A percentile compares a stretch with the other conserved stretches of the same genome.
Conservation (phyloP, 2,113 vertebrate genomes). For the Sardina pilchardus region DNA sequence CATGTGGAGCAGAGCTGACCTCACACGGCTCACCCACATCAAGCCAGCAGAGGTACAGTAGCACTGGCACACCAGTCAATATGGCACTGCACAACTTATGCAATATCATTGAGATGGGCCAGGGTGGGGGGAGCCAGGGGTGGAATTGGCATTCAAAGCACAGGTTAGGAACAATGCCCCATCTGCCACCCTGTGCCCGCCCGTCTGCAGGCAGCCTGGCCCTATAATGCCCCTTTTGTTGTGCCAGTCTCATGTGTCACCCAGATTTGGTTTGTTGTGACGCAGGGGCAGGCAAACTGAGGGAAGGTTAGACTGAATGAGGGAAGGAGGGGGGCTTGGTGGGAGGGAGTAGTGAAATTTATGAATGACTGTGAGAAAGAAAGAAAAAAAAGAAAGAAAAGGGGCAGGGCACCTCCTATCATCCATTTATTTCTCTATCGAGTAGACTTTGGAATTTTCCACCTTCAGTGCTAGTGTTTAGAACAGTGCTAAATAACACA, state of each 20-base stretch:
- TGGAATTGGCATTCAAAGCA: slow-evolving; percentile 24
- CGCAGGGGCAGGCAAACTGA: background rate
- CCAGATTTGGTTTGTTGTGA: slow-evolving; percentile 43
- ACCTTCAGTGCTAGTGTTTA: background rate
- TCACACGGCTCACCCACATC: background rate
- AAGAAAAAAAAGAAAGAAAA: background rate
- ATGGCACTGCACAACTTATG: background rate
- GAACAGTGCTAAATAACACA: background rate
- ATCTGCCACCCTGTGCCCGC: slow-evolving; percentile 32
- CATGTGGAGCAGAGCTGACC: background rate
- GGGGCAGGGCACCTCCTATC: background rate
- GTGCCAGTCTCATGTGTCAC: slow-evolving; percentile 41
- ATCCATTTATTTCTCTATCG: background rate
- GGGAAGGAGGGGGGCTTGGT: background rate
- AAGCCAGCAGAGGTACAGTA: background rate
- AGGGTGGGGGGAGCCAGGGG: background rate
- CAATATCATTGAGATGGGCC: slow-evolving; percentile 22
- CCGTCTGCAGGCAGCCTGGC: slow-evolving; percentile 29
- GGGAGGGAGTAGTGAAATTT: background rate
- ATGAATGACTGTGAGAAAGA: slow-evolving; percentile 3
- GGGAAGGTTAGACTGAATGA: slow-evolving; percentile 1
- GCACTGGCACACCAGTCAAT: background rate
- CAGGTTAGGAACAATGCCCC: slow-evolving; percentile 40
- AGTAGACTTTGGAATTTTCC: background rate
- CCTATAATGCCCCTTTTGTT: slow-evolving; percentile 43